These are phyloP conservation scores for Austrofundulus limnaeus DNA, from an alignment of 2,113 vertebrate species.

Conservation along the genomic window DNA sequence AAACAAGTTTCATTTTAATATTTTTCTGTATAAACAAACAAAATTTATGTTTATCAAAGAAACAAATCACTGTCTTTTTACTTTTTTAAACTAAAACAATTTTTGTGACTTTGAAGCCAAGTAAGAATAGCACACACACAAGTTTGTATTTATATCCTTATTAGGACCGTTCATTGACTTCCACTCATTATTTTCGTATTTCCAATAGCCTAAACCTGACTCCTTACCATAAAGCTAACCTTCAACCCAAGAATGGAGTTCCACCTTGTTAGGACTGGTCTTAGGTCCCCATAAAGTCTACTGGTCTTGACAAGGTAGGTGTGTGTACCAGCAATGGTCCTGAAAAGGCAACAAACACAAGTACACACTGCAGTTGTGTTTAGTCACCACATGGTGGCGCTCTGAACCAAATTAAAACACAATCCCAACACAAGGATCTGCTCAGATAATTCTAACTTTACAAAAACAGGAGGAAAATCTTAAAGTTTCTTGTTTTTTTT, in stretches of 20 bases:
- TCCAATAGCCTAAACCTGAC: no score
- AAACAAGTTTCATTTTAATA: no score
- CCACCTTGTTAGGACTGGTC: no score
- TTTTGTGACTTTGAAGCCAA: background rate
- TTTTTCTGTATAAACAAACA: background rate
- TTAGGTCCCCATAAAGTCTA: no score
- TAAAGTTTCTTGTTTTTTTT: background rate
- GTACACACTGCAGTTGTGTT: background rate
- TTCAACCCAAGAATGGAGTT: no score
- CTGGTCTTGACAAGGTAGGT: no score
- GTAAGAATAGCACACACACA: background rate
- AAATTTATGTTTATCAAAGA: background rate
- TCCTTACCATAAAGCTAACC: no score
- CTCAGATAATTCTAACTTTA: background rate
- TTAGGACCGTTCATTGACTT: no score
- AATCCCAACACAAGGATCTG: background rate
- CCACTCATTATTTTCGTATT: no score
- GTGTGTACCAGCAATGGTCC: no score
- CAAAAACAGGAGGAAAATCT: constrained; percentile 1
- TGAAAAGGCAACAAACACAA: no score
- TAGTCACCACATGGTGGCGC: constrained; percentile 67
- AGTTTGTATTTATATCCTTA: no score
- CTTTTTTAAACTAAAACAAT: background rate
- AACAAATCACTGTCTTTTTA: background rate
- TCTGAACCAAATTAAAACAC: constrained; percentile 36